These are phyloP conservation scores for Drosophila melanogaster DNA, from an alignment of 1,140 invertebrate genomes.

Conservation along the genomic window DNA sequence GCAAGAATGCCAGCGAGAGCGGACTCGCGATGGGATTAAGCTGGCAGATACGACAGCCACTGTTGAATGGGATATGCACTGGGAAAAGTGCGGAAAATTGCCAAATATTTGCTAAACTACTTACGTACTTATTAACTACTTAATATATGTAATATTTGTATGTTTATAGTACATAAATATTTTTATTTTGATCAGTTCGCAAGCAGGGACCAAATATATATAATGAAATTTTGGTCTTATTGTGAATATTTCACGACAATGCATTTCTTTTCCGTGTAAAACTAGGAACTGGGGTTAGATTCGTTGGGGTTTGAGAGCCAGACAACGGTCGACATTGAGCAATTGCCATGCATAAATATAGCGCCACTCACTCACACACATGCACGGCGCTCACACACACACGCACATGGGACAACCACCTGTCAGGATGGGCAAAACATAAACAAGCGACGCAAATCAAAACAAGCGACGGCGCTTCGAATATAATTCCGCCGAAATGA, in stretches of 20 bases:
- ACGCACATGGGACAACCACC: conserved; percentile 39
- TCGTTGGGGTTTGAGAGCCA: conserved; percentile 24
- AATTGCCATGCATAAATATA: conserved; percentile 77
- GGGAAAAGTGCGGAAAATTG: neutral
- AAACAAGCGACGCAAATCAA: conserved; percentile 70
- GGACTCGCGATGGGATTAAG: conserved; percentile 47
- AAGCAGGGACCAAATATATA: too few relatives aligned
- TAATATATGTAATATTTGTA: neutral
- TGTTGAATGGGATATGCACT: conserved; percentile 11
- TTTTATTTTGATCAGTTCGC: too few relatives aligned
- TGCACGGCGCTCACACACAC: neutral
- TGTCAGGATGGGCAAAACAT: conserved; percentile 63
- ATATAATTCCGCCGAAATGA: neutral
- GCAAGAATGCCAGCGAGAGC: conserved; percentile 12
- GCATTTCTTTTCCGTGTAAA: neutral
- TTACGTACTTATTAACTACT: neutral
- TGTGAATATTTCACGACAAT: too few relatives aligned
- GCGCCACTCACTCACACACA: conserved; percentile 29
- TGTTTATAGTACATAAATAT: too few relatives aligned
- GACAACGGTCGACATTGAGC: conserved; percentile 68
- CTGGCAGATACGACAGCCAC: conserved; percentile 16
- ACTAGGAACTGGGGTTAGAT: conserved; percentile 16
- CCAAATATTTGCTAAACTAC: too few relatives aligned
- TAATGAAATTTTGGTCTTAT: too few relatives aligned
- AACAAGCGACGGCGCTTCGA: conserved; percentile 38